Base-by-base conservation (phyloP, 2,888 invertebrate species). In the Glyphotaelius pellucidus region DNA sequence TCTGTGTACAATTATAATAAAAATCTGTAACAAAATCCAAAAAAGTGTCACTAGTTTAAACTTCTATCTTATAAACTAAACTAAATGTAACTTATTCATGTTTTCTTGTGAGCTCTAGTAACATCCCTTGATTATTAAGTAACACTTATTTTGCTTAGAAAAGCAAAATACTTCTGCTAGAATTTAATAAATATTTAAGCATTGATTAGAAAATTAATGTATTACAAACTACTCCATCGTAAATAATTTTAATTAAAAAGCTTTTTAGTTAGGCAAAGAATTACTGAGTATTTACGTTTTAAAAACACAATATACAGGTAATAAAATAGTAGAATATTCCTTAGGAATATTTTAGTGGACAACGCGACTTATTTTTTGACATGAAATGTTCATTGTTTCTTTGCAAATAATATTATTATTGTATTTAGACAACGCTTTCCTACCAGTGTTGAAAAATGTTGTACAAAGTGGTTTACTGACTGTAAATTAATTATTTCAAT, bases 401-500 rank as follows among this genome's bases (percentile, higher is more conserved):
- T 86, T 86, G 86, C 86, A 86, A 38, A 86, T 52, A 52, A 52
- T 52, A 19, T n/a, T 30, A n/a, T n/a, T 52, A 52, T n/a, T 30
- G 42, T n/a, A 38, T 86, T 86, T 86, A 86, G 86, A 86, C 30
- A 86, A 83, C 30, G 86, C 86, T 86, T 85, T 35, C 35, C 32
- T 85, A 30, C 67, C 42, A n/a, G 86, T 42, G 86, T 86, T 86
- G 42, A 25, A n/a, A 86, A 42, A 86, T 86, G 90, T 92, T 93
- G 93, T 93, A 93, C 91, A 93, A 90, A 92, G 88, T 90, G 90
- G 80, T 91, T 91, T 81, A 80, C 90, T 81, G 91, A 91, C 84
- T 93, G 93, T 93, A 93, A 91, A 91, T 92, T 92, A 91, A 91
- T 91, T 90, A 91, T 92, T 93, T 92, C 90, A 93, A 93, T 93